Evolutionary conservation across 2,888 invertebrate genomes (phyloP), one percentile per base, ranked within the genome.

Genomic region (Eulithis prunata): DNA sequence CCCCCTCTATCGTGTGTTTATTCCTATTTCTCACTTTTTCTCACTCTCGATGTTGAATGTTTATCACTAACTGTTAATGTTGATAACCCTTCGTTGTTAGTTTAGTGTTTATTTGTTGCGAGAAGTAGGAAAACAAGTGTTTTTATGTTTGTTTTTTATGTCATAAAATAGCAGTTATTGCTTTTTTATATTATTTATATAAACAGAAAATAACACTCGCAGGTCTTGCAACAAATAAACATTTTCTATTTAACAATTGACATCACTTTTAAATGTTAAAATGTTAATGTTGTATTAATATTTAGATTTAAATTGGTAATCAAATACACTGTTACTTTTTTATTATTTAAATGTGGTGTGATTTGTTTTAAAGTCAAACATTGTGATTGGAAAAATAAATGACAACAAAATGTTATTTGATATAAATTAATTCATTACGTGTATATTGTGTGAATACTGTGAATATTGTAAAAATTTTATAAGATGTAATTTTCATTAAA

Each of bases 11-110:
- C 86, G 87, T 88, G 86, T 89, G 86, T 88, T 86, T 88, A 76
- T 85, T 90, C 88, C 84, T 81, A 87, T 86, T 89, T 89, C 89
- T 87, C 89, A 81, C 89, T 89, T 88, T 87, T 88, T 90, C 89
- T 90, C 91, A 91, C 90, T 90, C 79, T 89, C 89, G 89, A 88
- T 92, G 92, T 92, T 91, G 91, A 89, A 92, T 92, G 92, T 92
- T 91, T 75, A 91, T 91, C 92, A 92, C 91, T 92, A 92, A 91
- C 91, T 92, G 91, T 92, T 92, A 92, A 92, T 92, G 90, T 92
- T 90, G 90, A 91, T 91, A 89, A 73, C 63, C 70, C 70, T 73
- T 68, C 58, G 71, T 84, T 80, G 78, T 76, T 78, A 70, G 80
- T 75, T 74, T 61, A 68, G 74, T 73, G 75, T 74, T 74, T 65